Percentiles rank a stretch among this genome's conserved stretches.
Evolutionary conservation across 1,140 invertebrate genomes (phyloP).

Genomic region (Drosophila elegans): DNA sequence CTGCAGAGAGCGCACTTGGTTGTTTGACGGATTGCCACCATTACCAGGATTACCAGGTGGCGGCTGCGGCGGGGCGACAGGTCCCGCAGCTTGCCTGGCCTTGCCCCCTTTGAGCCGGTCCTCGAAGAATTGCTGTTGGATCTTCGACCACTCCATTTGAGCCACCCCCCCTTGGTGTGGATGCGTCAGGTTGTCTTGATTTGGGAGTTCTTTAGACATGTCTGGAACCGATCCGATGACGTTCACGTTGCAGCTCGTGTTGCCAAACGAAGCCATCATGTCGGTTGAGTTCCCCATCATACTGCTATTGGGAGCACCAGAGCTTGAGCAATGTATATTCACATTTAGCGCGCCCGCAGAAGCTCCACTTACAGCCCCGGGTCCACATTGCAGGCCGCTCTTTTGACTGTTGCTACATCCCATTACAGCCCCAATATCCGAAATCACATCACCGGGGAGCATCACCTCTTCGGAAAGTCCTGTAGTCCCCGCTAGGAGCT

Average conservation of each 20-base stretch:
- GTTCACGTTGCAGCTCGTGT: slow-evolving; percentile 37
- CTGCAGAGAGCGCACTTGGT: slow-evolving; percentile 86
- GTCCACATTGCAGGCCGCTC: slow-evolving; percentile 35
- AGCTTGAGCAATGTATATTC: slow-evolving; percentile 29
- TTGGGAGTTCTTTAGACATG: slow-evolving; percentile 29
- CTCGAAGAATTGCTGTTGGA: slow-evolving; percentile 94
- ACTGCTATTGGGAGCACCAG: slow-evolving; percentile 27
- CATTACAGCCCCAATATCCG: slow-evolving; percentile 61
- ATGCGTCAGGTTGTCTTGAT: slow-evolving; percentile 85
- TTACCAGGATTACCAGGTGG: slow-evolving; percentile 1
- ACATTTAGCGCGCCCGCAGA: slow-evolving; percentile 22
- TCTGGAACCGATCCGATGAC: slow-evolving; percentile 22
- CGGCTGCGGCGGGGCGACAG: slow-evolving; percentile 19
- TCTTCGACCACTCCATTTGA: slow-evolving; percentile 93
- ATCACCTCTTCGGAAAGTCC: slow-evolving; percentile 50
- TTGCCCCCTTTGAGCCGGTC: slow-evolving; percentile 86
- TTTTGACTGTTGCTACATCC: slow-evolving; percentile 53
- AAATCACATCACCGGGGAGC: slow-evolving; percentile 53
- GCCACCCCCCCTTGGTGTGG: slow-evolving; percentile 27
- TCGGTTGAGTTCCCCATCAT: slow-evolving; percentile 58
- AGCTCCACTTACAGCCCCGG: slow-evolving; percentile 8
- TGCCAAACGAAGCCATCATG: slow-evolving; percentile 47
- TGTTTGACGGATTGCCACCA: slow-evolving; percentile 14
- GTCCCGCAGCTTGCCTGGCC: slow-evolving; percentile 20
- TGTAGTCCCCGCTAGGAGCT: slow-evolving; percentile 25